Percentiles rank a stretch among this genome's conserved stretches.
phyloP scores from a whole-genome alignment of 2,797 vertebrate genomes.

The Pseudotriccus pelzelni region DNA sequence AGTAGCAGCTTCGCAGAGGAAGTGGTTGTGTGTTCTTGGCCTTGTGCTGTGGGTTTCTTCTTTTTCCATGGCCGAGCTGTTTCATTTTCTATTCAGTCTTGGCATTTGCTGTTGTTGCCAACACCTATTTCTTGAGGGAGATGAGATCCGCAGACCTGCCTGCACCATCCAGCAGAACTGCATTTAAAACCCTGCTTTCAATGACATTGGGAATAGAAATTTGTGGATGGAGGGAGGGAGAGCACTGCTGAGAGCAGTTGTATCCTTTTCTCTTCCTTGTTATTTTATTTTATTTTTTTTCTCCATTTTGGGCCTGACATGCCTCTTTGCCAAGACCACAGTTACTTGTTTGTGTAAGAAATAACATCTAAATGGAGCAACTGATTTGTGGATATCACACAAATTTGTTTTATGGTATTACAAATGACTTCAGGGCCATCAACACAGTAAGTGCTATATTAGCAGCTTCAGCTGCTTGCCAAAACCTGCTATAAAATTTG shows the following conservation, averaged over 20 bases:
- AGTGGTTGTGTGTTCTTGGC: slow-evolving; percentile 55
- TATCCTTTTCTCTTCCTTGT: neutral
- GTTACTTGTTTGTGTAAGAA: slow-evolving; percentile 35
- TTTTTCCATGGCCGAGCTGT: slow-evolving; percentile 26
- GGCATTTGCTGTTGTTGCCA: neutral
- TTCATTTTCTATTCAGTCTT: neutral
- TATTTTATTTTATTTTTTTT: neutral
- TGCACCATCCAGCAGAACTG: neutral
- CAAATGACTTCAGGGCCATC: slow-evolving; percentile 47
- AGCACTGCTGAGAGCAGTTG: neutral
- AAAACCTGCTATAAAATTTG: slow-evolving; percentile 24
- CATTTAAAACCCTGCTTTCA: neutral
- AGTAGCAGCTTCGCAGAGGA: slow-evolving; percentile 35
- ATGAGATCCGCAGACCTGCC: neutral
- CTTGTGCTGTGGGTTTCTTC: slow-evolving; percentile 33
- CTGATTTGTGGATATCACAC: slow-evolving; percentile 45
- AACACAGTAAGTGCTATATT: slow-evolving; percentile 42
- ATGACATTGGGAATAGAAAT: neutral
- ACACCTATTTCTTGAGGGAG: neutral
- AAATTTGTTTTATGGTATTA: slow-evolving; percentile 35
- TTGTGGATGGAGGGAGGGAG: neutral
- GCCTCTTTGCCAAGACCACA: neutral
- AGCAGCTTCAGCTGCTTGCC: slow-evolving; percentile 34
- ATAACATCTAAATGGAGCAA: slow-evolving; percentile 38
- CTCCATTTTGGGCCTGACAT: neutral